Percentiles rank a stretch among this genome's conserved stretches.
Evolutionary conservation across 2,888 invertebrate species (phyloP).

Genomic region (Graphium colonna): DNA sequence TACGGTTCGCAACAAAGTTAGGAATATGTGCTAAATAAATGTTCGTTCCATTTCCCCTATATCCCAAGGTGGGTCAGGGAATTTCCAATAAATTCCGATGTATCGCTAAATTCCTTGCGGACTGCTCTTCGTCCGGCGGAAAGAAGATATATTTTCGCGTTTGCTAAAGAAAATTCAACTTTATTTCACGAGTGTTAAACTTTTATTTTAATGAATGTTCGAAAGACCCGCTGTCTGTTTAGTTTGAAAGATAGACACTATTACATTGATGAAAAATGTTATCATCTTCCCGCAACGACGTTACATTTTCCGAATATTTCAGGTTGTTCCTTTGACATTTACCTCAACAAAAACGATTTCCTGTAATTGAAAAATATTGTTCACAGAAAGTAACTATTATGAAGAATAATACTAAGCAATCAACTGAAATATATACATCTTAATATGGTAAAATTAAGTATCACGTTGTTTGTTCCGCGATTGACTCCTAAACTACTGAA

Average conservation of each 20-base stretch:
- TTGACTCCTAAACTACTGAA: neutral
- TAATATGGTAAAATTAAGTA: neutral
- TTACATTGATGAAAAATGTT: constrained; percentile 17
- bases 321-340: constrained; percentile 1
- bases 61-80: constrained; percentile 20
- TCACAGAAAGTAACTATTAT: neutral
- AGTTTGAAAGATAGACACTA: neutral
- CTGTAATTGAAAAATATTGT: neutral
- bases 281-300: neutral
- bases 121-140: neutral
- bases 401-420: too few relatives aligned
- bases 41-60: constrained; percentile 1
- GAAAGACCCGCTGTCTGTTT: neutral
- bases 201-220: neutral
- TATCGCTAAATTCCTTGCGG: constrained; percentile 23
- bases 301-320: neutral
- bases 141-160: neutral
- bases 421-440: neutral
- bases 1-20: neutral
- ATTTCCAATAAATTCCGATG: constrained; percentile 27
- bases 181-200: neutral
- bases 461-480: too few relatives aligned
- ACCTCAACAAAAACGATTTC: neutral
- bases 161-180: neutral
- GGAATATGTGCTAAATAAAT: constrained; percentile 4